Evolutionary conservation across 1,140 invertebrate genomes (phyloP), one percentile per base, ranked within the genome.

Genomic region (Dendrolimus kikuchii): DNA sequence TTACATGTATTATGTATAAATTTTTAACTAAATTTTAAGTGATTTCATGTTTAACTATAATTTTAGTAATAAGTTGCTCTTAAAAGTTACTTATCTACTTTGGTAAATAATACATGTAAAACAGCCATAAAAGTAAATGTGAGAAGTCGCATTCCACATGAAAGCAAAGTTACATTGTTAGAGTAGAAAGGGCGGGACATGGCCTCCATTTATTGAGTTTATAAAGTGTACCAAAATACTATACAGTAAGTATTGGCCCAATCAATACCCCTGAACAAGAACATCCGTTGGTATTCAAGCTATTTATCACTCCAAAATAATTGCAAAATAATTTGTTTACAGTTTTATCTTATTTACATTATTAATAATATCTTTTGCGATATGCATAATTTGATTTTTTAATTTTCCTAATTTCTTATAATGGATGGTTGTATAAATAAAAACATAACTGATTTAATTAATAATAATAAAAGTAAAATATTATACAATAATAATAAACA

Each of bases 301-400:
- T 51, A 65, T 53, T 40, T 49, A 40, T 56, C 56, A 47, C 60
- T 68, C 60, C 65, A 66, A 61, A 72, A 79, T 74, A 75, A 79
- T 60, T 77, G 77, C 66, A 75, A 74, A 77, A 78, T 74, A 74
- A 68, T 75, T 73, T 78, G 68, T 72, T 77, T 76, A 75, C 62
- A 68, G 60, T 74, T 69, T 66, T 49, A 52, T 71, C 52, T 65
- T 84, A 85, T 83, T 76, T 85, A 85, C 78, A 83, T 47, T 68
- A 55, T 70, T 63, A 68, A 67, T 78, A 77, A 53, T 53, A 60
- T 62, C 59, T 66, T 61, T 67, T 71, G 63, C 69, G 77, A 82
- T 83, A 81, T 81, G 75, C 69, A 66, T 72, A 66, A 64, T 76
- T 72, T 66, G 59, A 67, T 76, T 74, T 61, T 60, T 79, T 78